Base-by-base conservation (phyloP, 2,797 vertebrate species). In the Falco novaeseelandiae region DNA sequence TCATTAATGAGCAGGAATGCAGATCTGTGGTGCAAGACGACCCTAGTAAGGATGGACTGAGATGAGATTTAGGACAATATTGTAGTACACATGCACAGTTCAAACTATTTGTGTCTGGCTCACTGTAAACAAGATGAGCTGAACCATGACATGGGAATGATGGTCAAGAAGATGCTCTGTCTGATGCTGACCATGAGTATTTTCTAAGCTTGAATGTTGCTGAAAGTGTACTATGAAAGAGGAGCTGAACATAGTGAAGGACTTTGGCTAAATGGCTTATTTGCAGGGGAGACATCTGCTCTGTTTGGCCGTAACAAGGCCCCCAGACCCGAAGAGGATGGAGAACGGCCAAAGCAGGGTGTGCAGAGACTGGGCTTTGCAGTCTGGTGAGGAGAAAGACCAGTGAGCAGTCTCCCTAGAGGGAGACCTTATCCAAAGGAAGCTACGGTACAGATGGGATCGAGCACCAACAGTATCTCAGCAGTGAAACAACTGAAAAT, bases 191-290 rank as follows among this genome's bases (percentile, higher is more conserved):
- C 11, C 8, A 16, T 0, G 2, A 23, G 42, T 40, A 0, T 69
- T 76, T 70, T 67, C 66, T 65, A 36, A 69, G 36, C 32, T 44
- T 19, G 48, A 73, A 2, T 0, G 1, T 36, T 87, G 59, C 55
- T 55, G 51, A 46, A 46, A 0, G 0, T 0, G 0, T 17, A 19
- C 59, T 71, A 10, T 57, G 26, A n/a, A 83, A 83, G 48, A 36
- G 42, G 30, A 90, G 36, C 18, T 72, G 61, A 83, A 65, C 57
- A 51, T 32, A 46, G 13, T 0, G 1, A 77, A 81, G 27, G 14
- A 49, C 40, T 91, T 71, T 5, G 25, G 26, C 62, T 83, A 73
- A 74, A 51, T 4, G 6, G 14, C 15, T 79, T 62, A 54, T 59
- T 34, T 54, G 48, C 17, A 51, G 12, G 13, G 36, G 78, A 71